Evolutionary conservation across 1,140 invertebrate species (phyloP).

Genomic region (Lordiphosa stackelbergi): DNA sequence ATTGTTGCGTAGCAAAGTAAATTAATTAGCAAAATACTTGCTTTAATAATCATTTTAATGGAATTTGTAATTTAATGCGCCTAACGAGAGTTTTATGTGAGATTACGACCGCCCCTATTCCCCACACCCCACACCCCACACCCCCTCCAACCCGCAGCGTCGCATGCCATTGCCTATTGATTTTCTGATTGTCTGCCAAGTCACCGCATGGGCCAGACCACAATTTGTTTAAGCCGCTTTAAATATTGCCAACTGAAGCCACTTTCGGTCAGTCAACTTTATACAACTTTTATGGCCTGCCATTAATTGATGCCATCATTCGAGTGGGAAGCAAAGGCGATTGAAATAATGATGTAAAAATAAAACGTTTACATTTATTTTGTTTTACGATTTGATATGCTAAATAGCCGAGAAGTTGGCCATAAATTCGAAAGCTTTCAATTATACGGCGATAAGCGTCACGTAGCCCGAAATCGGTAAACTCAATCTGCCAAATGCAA

Average conservation of each 20-base stretch:
- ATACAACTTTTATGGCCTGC: slow-evolving; percentile 68
- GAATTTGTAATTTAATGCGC: slow-evolving; percentile 77
- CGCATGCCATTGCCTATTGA: slow-evolving; percentile 61
- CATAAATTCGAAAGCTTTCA: slow-evolving; percentile 68
- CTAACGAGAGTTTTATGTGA: slow-evolving; percentile 75
- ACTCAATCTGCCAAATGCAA: slow-evolving; percentile 28
- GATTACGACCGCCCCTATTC: slow-evolving; percentile 38
- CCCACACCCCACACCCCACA: too few species aligned
- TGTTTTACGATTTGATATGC: slow-evolving; percentile 48
- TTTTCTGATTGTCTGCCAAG: slow-evolving; percentile 56
- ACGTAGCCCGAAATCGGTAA: slow-evolving; percentile 29
- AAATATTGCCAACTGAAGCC: slow-evolving; percentile 56
- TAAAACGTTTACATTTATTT: slow-evolving; percentile 13
- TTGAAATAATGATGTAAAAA: slow-evolving; percentile 1
- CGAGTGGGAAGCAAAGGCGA: slow-evolving; percentile 5
- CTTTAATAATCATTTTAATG: slow-evolving; percentile 76
- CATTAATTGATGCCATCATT: slow-evolving; percentile 63
- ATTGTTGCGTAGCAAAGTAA: slow-evolving; percentile 66
- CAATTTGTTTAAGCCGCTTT: slow-evolving; percentile 75
- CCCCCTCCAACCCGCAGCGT: neutral
- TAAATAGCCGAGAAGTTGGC: slow-evolving; percentile 59
- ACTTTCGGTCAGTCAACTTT: slow-evolving; percentile 62
- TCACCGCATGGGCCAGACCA: slow-evolving; percentile 56
- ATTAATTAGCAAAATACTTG: slow-evolving; percentile 76
- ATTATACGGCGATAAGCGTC: slow-evolving; percentile 62